A percentile compares a stretch with the other conserved stretches of the same genome.
phyloP scores from a whole-genome alignment of 2,113 vertebrate species.

The Cinclus cinclus region DNA sequence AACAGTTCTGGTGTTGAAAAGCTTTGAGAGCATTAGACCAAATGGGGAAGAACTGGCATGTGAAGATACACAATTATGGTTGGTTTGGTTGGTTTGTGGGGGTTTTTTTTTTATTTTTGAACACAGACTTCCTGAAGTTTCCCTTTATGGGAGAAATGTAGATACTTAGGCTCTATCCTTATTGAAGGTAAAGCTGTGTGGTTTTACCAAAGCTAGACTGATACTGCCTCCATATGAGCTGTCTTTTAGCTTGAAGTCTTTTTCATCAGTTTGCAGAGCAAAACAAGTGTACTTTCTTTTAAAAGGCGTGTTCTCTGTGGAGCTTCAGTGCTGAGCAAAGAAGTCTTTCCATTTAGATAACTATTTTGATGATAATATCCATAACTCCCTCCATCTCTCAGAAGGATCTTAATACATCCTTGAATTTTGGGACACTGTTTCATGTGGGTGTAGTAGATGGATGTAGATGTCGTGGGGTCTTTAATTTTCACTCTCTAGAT shows the following conservation, averaged over 20 bases:
- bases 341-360: slow-evolving; percentile 24
- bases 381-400: background rate
- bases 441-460: slow-evolving; percentile 27
- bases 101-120: background rate
- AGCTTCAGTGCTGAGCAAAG: background rate
- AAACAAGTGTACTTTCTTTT: background rate
- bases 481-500: slow-evolving; percentile 64
- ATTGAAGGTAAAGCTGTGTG: background rate
- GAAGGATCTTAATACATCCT: slow-evolving; percentile 29
- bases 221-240: background rate
- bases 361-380: slow-evolving; percentile 3
- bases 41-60: background rate
- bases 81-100: background rate
- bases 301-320: background rate
- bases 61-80: background rate
- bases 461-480: slow-evolving; percentile 60
- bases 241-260: background rate
- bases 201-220: background rate
- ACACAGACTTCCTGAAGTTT: background rate
- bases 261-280: background rate
- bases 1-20: background rate
- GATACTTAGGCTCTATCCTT: background rate
- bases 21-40: background rate
- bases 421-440: slow-evolving; percentile 40
- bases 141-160: background rate